Evolutionary conservation across 1,140 invertebrate species (phyloP).

Genomic region (Macrostomum lignano): DNA sequence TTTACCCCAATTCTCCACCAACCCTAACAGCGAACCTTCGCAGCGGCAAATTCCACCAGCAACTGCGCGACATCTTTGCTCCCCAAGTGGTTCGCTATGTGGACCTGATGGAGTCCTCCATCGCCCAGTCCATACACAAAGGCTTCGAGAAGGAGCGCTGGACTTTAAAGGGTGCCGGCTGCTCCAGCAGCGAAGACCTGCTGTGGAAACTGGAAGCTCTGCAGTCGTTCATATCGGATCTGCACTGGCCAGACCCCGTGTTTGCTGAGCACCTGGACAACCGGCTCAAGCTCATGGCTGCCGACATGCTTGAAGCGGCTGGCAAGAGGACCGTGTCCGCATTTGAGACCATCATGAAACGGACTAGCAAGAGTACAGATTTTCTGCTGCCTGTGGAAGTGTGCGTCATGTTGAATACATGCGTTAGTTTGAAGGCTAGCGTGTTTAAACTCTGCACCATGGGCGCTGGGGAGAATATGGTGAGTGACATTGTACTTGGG

Average conservation of each 20-base stretch:
- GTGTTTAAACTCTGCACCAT: slow-evolving; percentile 70
- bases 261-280: slow-evolving; percentile 86
- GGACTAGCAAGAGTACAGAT: slow-evolving; percentile 68
- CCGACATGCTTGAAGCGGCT: slow-evolving; percentile 95
- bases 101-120: slow-evolving; percentile 95
- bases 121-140: slow-evolving; percentile 89
- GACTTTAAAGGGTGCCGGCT: too few species aligned
- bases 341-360: slow-evolving; percentile 69
- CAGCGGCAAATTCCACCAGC: slow-evolving; percentile 82
- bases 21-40: slow-evolving; percentile 56
- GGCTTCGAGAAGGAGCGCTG: slow-evolving; percentile 92
- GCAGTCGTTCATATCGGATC: slow-evolving; percentile 79
- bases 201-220: slow-evolving; percentile 96
- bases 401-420: slow-evolving; percentile 96
- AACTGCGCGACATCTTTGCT: slow-evolving; percentile 77
- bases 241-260: slow-evolving; percentile 94
- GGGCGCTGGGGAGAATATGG: slow-evolving; percentile 64
- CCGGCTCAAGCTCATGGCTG: slow-evolving; percentile 81
- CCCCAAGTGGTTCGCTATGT: slow-evolving; percentile 88
- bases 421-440: slow-evolving; percentile 36
- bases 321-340: slow-evolving; percentile 43
- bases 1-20: not conserved
- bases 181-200: too few species aligned
- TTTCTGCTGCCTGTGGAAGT: slow-evolving; percentile 88
- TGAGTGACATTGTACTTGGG: too few species aligned